Percentiles rank a stretch among this genome's conserved stretches.
Evolutionary conservation across 1,140 invertebrate genomes (phyloP).

Genomic region (Rhagoletis zephyria): DNA sequence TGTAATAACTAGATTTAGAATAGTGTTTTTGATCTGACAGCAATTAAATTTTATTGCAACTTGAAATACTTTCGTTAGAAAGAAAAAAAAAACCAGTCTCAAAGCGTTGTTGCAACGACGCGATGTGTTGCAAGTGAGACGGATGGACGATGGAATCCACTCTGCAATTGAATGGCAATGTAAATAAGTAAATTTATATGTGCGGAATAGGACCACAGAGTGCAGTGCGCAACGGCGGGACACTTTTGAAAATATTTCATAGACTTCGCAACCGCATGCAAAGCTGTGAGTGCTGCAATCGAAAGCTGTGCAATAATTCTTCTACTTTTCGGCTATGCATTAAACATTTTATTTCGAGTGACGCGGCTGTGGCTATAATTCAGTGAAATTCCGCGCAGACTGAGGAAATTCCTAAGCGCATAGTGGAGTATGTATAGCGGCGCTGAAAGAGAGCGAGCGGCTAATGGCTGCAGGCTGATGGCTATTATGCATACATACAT

Average conservation of each 20-base stretch:
- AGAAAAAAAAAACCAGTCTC: background rate
- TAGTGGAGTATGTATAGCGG: background rate
- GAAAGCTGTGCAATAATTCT: background rate
- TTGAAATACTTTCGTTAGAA: background rate
- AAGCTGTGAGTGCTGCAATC: background rate
- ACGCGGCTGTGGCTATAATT: constrained; percentile 32
- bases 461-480: background rate
- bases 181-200: no score
- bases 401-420: constrained; percentile 38
- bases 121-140: background rate
- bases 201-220: background rate
- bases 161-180: background rate
- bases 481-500: background rate
- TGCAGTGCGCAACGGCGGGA: background rate
- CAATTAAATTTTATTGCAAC: constrained; percentile 49
- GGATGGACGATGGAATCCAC: background rate
- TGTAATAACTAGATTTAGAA: constrained; percentile 34
- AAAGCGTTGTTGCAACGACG: background rate
- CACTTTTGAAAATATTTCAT: background rate
- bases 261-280: background rate
- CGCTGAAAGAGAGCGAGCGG: background rate
- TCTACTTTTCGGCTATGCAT: background rate
- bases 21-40: constrained; percentile 20
- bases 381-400: constrained; percentile 46
- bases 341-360: constrained; percentile 4